Conservation (phyloP, 2,113 vertebrate species). For the Sinocyclocheilus maitianheensis region DNA sequence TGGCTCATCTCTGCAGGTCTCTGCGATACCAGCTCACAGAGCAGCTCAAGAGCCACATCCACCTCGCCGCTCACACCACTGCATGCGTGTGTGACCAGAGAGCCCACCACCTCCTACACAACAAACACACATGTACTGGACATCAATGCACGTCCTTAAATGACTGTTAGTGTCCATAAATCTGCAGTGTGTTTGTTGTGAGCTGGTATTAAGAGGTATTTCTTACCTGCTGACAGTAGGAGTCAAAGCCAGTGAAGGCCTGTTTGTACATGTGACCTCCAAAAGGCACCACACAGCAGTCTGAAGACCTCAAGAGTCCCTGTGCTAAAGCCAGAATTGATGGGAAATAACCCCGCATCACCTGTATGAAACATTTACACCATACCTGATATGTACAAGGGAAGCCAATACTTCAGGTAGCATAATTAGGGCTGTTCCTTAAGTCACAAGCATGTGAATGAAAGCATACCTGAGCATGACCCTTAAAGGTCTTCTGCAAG, state of each 20-base stretch:
- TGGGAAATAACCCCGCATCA: constrained; percentile 87
- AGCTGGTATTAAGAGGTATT: not conserved
- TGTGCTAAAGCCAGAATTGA: constrained; percentile 87
- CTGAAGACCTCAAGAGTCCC: constrained; percentile 83
- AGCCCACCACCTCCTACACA: constrained; percentile 86
- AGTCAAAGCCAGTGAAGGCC: constrained; percentile 86
- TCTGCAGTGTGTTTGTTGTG: not conserved
- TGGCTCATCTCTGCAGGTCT: constrained; percentile 81
- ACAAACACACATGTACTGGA: constrained; percentile 15
- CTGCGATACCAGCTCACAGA: constrained; percentile 80
- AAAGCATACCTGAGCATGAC: constrained; percentile 76
- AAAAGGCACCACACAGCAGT: constrained; percentile 83
- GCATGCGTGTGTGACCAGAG: constrained; percentile 90
- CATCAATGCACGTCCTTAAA: not conserved
- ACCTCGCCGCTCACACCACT: constrained; percentile 84
- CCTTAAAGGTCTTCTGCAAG: constrained; percentile 83
- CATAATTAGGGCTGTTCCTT: not conserved
- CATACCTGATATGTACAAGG: constrained; percentile 5
- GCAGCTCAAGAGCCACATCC: constrained; percentile 85
- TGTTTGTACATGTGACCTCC: constrained; percentile 88
- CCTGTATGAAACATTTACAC: constrained; percentile 69
- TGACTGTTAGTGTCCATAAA: constrained; percentile 60
- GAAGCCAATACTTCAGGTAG: not conserved
- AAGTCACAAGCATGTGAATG: not conserved
- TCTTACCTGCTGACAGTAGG: constrained; percentile 92